These are phyloP conservation scores for Nesospiza acunhae DNA, from an alignment of 2,113 vertebrate species.

Conservation along the genomic window DNA sequence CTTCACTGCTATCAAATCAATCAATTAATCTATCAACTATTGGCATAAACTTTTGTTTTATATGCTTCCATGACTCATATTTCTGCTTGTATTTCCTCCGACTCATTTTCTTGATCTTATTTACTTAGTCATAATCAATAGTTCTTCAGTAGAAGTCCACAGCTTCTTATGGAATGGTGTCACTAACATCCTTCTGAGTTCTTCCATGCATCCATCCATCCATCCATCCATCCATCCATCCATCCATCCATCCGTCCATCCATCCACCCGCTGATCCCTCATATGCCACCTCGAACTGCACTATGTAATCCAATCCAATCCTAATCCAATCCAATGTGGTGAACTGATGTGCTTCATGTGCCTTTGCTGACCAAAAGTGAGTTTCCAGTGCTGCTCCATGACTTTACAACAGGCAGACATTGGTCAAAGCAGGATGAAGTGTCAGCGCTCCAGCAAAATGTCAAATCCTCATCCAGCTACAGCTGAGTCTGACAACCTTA, in stretches of 20 bases:
- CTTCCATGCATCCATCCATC: neutral
- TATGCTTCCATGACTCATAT: neutral
- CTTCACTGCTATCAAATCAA: neutral
- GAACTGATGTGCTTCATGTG: neutral
- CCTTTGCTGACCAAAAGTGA: neutral
- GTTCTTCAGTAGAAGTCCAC: neutral
- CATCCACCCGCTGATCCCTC: neutral
- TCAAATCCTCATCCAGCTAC: neutral
- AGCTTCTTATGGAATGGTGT: neutral
- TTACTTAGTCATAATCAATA: neutral
- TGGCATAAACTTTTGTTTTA: neutral
- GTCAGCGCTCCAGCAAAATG: neutral
- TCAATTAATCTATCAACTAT: neutral
- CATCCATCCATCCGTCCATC: neutral
- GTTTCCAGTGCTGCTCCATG: neutral
- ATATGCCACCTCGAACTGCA: neutral
- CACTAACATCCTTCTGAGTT: neutral
- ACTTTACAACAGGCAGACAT: neutral
- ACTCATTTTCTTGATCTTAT: accelerated
- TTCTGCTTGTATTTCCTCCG: neutral
- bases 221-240: neutral
- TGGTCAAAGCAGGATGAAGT: neutral
- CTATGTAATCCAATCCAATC: no score
- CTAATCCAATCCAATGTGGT: accelerated
- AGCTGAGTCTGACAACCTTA: neutral